Evolutionary conservation across 1,140 invertebrate genomes (phyloP).

Genomic region (Oscheius sp.): DNA sequence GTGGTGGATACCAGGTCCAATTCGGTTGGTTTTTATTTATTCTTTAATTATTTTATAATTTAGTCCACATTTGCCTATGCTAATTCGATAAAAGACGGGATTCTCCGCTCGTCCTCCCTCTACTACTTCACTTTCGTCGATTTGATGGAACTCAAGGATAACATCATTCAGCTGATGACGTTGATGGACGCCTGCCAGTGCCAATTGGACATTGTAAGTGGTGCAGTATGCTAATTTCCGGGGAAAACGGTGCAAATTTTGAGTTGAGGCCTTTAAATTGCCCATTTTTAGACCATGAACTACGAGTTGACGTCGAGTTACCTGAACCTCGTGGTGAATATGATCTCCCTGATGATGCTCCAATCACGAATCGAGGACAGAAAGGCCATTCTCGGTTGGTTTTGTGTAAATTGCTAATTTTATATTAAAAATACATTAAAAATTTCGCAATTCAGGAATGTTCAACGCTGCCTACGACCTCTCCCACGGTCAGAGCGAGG

Average conservation of each 20-base stretch:
- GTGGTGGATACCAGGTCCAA: constrained; percentile 84
- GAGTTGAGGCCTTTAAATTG: not conserved
- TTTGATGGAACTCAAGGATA: constrained; percentile 94
- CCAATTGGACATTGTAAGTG: constrained; percentile 80
- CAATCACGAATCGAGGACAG: constrained; percentile 93
- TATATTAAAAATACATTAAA: not conserved
- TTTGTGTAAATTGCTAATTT: not conserved
- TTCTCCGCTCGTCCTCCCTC: constrained; percentile 89
- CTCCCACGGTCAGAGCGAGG: constrained; percentile 79
- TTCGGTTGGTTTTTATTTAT: constrained; percentile 55
- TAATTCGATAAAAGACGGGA: constrained; percentile 80
- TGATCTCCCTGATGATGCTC: constrained; percentile 88
- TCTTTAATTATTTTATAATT: not conserved
- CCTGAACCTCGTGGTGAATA: constrained; percentile 87
- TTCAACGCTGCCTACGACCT: constrained; percentile 97
- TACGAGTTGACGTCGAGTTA: constrained; percentile 94
- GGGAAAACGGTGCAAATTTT: not conserved
- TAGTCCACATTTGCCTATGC: constrained; percentile 73
- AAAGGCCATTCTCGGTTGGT: constrained; percentile 83
- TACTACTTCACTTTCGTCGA: constrained; percentile 99
- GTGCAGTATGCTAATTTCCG: constrained; percentile 15
- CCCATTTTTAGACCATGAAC: constrained; percentile 73
- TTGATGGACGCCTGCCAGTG: constrained; percentile 96
- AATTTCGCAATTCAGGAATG: constrained; percentile 62
- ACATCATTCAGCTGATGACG: constrained; percentile 91